Evolutionary conservation across 2,113 vertebrate genomes (phyloP), one percentile per base, ranked within the genome.

Genomic region (Delphinus delphis): DNA sequence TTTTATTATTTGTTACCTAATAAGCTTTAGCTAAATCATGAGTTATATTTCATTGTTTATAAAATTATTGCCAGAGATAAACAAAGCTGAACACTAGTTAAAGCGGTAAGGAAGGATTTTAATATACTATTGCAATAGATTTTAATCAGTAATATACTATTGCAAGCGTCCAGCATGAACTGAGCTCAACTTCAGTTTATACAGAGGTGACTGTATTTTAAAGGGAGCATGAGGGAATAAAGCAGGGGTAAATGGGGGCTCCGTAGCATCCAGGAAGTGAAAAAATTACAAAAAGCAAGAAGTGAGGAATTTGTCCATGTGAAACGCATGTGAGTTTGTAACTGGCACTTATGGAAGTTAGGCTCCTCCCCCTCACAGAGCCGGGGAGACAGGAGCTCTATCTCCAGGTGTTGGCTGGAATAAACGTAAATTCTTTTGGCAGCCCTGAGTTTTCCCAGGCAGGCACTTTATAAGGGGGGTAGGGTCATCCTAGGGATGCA

Each of bases 21-120:
- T 65, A 96, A 85, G 17, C 3, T 95, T 85, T n/a, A 74, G 71
- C 80, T 86, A 82, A 63, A 96, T 91, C 11, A 85, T 44, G 81
- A 63, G n/a, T n/a, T 67, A 4, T 53, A 12, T 77, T 95, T 93
- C 50, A 21, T 63, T 53, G 14, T 71, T 85, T 14, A 80, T 70
- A 82, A 38, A 36, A 44, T 96, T 93, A 55, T 79, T 65, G 53
- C 70, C 33, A 71, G 33, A 85, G 33, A 62, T 62, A 15, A 50
- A 50, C 47, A 50, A 70, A 91, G 71, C 41, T 50, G 53, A 41
- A n/a, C 33, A 28, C 38, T 50, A 74, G 14, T 74, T 81, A 33
- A 67, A 84, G 60, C 44, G 26, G 21, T 70, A 60, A 77, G 71
- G 50, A 53, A 25, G 58, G 77, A 44, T 76, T 67, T 74, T 90